A percentile compares a stretch with the other conserved stretches of the same genome.
phyloP scores from a whole-genome alignment of 2,797 vertebrate species.

The Chloroceryle inda region DNA sequence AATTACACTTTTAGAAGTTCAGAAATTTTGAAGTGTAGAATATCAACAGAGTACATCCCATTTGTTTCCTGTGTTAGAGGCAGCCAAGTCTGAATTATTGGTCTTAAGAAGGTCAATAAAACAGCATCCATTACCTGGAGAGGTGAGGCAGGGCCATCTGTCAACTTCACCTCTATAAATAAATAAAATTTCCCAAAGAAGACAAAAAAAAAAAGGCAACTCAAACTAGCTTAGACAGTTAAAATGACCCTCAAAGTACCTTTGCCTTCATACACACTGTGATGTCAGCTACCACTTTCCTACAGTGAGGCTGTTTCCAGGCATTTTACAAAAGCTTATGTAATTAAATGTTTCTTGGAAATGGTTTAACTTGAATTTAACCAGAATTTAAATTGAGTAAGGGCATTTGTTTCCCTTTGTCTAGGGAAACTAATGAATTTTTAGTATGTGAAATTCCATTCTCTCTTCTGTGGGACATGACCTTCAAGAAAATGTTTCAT shows the following conservation, averaged over 20 bases:
- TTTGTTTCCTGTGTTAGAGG: constrained; percentile 29
- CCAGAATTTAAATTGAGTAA: not conserved
- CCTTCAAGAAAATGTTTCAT: not conserved
- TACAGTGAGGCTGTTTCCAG: not conserved
- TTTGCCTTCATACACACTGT: not conserved
- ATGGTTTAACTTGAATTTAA: not conserved
- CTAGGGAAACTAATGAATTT: not conserved
- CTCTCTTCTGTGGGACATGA: not conserved
- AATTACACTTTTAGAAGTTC: constrained; percentile 40
- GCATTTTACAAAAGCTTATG: not conserved
- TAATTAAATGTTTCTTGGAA: not conserved
- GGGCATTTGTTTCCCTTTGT: rapidly evolving
- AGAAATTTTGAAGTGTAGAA: constrained; percentile 4
- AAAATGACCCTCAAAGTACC: not conserved
- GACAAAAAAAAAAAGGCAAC: not conserved
- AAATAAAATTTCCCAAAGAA: constrained; percentile 22
- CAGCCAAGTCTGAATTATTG: constrained; percentile 18
- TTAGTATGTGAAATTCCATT: not conserved
- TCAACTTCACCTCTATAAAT: constrained; percentile 24
- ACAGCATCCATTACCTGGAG: constrained; percentile 1
- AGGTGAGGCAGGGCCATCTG: constrained; percentile 19
- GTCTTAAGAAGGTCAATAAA: constrained; percentile 47
- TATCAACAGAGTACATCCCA: constrained; percentile 24
- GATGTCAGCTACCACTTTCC: not conserved
- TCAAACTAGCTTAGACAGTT: not conserved